A percentile compares a stretch with the other conserved stretches of the same genome.
These are phyloP conservation scores for Miichthys miiuy DNA, from an alignment of 2,797 vertebrate genomes.

Conservation along the genomic window DNA sequence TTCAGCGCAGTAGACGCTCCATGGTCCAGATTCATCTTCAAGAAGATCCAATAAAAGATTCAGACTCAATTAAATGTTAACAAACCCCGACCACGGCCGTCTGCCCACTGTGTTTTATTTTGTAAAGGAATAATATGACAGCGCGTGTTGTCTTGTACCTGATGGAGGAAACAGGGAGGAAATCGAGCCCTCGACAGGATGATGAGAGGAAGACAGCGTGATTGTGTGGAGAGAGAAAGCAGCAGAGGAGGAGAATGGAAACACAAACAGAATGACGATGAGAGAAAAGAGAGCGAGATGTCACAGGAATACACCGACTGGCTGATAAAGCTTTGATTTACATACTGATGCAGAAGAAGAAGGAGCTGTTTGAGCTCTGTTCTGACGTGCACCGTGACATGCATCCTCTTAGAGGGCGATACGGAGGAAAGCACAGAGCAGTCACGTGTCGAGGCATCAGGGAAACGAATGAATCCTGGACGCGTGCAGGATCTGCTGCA, in stretches of 20 bases:
- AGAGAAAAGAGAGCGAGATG: conserved; percentile 28
- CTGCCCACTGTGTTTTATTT: neutral
- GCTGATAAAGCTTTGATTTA: conserved; percentile 40
- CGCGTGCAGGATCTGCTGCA: conserved; percentile 5
- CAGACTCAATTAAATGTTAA: neutral
- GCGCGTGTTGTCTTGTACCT: neutral
- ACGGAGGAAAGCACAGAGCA: conserved; percentile 11
- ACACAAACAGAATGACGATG: conserved; percentile 53
- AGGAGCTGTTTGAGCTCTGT: neutral
- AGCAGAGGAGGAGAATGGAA: conserved; percentile 15
- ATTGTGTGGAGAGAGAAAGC: conserved; percentile 21
- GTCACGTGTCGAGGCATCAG: neutral
- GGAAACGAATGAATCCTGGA: neutral
- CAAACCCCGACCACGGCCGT: neutral
- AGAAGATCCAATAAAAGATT: neutral
- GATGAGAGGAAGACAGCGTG: conserved; percentile 24
- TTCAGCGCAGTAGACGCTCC: neutral
- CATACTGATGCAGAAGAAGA: conserved; percentile 23
- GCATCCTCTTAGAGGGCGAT: neutral
- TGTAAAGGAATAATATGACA: neutral
- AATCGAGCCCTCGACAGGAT: neutral
- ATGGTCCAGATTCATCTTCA: too few species aligned
- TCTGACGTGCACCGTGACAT: neutral
- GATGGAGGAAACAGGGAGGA: neutral
- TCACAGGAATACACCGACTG: conserved; percentile 32